Base-by-base conservation (phyloP, 2,888 invertebrate species). In the Leptarthrus brevirostris region DNA sequence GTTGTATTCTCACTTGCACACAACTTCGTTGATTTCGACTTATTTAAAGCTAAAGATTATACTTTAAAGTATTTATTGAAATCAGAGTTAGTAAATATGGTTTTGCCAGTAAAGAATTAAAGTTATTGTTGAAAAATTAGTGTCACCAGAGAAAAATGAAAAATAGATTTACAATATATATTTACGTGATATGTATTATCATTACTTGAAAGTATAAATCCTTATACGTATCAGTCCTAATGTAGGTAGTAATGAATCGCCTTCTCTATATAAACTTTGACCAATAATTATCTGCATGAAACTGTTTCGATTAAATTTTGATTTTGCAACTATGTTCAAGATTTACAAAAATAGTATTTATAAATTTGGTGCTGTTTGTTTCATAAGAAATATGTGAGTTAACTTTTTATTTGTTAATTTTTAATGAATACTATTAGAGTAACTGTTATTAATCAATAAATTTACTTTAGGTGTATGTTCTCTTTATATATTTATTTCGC, bases 201-300 rank as follows among this genome's bases (percentile, higher is more conserved):
- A 30, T 56, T 22, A 8, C 22, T 34, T 58, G 16, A 58, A 58
- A 16, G 18, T 18, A 58, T 12, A 20, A 18, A 16, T 58, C 16
- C 58, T 34, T 58, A 58, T 36, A 36, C 36, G 34, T 58, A 58
- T 58, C 58, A 58, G 58, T 58, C 58, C 34, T 36, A 36, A 58
- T 36, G 20, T 58, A 12, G 0, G 8, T 12, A 40, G 40, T 12
- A 1, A 40, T 40, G 16, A 18, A 12, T 36, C 20, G 10, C 36
- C 40, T 16, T 36, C 18, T 20, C 36, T 12, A 36, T 18, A 36
- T 12, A 58, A 30, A 34, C 20, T 12, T 56, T 56, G n/a, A 30
- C 30, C n/a, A 40, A 12, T 20, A 34, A 36, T 34, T 18, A 18
- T 58, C 58, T 58, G 58, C 58, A 58, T 58, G 58, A 58, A 58